These are phyloP conservation scores for Dicyrtoma fusca DNA, from an alignment of 2,888 invertebrate species.

Conservation along the genomic window DNA sequence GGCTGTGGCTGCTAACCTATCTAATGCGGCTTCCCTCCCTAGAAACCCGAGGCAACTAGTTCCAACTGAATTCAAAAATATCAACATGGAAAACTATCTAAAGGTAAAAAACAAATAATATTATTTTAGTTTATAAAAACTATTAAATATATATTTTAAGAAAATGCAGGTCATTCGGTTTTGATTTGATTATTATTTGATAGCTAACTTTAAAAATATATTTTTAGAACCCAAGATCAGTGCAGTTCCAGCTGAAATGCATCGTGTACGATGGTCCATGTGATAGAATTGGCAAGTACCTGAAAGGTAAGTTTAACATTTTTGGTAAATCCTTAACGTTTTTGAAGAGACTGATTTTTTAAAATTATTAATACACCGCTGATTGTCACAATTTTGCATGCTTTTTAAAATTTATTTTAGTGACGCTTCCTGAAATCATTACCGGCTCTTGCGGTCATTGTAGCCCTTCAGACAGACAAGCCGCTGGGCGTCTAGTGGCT, in stretches of 20 bases:
- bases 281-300: slow-evolving; percentile 63
- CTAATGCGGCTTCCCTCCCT: too few relatives aligned
- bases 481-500: slow-evolving; percentile 52
- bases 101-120: too few relatives aligned
- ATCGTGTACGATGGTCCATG: slow-evolving; percentile 48
- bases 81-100: slow-evolving; percentile 54
- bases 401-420: slow-evolving; percentile 24
- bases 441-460: slow-evolving; percentile 52
- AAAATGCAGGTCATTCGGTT: too few relatives aligned
- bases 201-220: too few relatives aligned
- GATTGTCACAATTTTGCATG: too few relatives aligned
- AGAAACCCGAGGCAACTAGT: slow-evolving; percentile 47
- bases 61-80: slow-evolving; percentile 52
- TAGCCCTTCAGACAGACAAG: slow-evolving; percentile 49
- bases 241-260: slow-evolving; percentile 54
- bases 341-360: too few relatives aligned
- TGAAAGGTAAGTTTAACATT: slow-evolving; percentile 65
- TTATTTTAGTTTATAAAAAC: too few relatives aligned
- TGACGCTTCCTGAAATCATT: slow-evolving; percentile 54
- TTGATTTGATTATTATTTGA: too few relatives aligned
- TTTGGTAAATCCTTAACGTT: too few relatives aligned
- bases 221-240: slow-evolving; percentile 52
- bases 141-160: too few relatives aligned
- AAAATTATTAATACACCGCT: too few relatives aligned
- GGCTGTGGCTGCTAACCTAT: too few relatives aligned